These are phyloP conservation scores for Sula dactylatra DNA, from an alignment of 2,113 vertebrate species.

Conservation along the genomic window DNA sequence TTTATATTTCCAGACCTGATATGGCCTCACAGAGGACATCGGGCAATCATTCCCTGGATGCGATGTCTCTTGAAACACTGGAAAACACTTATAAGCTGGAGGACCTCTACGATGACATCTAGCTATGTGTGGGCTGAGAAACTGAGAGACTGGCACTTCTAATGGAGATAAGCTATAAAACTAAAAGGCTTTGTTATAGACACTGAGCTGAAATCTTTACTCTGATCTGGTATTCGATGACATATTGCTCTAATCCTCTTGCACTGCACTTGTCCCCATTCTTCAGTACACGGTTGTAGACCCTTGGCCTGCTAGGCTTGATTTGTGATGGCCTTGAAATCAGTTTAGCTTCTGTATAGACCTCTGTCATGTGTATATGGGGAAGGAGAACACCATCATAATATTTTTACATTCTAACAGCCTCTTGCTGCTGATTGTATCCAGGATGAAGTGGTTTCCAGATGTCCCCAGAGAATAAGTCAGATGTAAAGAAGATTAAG, in stretches of 20 bases:
- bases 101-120: constrained; percentile 86
- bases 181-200: background rate
- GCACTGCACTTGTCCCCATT: background rate
- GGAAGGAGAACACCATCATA: background rate
- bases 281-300: background rate
- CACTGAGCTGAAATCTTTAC: background rate
- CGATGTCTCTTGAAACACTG: constrained; percentile 67
- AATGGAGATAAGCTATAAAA: background rate
- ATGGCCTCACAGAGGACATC: constrained; percentile 29
- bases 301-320: background rate
- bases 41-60: constrained; percentile 55
- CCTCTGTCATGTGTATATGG: rapidly evolving
- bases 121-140: background rate
- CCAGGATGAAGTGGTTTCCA: background rate
- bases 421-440: background rate
- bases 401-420: background rate
- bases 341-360: background rate
- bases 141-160: background rate
- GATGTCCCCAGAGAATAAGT: background rate
- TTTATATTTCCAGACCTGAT: constrained; percentile 66
- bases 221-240: background rate
- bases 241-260: background rate
- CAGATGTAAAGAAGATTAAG: background rate
- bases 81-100: constrained; percentile 74
- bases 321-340: background rate